Evolutionary conservation across 2,797 vertebrate genomes (phyloP).

Genomic region (Arremon brunneinucha): DNA sequence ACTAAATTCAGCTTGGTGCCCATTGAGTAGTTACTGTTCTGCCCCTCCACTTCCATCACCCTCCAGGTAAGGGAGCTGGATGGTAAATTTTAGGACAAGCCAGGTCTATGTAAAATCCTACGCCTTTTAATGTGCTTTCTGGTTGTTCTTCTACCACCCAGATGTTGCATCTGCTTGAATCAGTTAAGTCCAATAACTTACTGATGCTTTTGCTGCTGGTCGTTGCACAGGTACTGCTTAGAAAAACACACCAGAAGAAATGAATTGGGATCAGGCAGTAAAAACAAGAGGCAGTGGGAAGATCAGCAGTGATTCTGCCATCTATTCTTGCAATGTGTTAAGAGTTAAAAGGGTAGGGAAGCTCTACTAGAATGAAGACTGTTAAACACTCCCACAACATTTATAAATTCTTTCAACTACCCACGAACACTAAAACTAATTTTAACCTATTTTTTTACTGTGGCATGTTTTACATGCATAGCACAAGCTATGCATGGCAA

Average conservation of each 20-base stretch:
- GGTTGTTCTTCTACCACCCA: not conserved
- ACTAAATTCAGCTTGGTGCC: not conserved
- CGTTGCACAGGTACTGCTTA: not conserved
- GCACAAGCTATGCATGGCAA: not conserved
- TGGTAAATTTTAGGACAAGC: not conserved
- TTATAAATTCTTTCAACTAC: not conserved
- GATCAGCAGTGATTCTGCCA: not conserved
- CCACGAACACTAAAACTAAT: not conserved
- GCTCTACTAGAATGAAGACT: not conserved
- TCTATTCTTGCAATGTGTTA: not conserved
- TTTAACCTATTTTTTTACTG: not conserved
- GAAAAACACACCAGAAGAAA: not conserved
- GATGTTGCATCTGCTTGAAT: not conserved
- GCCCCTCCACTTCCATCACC: not conserved
- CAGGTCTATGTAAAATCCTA: not conserved
- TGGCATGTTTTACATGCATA: not conserved
- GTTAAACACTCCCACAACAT: not conserved
- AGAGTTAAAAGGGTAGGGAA: not conserved
- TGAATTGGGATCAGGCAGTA: not conserved
- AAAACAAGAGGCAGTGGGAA: not conserved
- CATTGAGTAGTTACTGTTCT: not conserved
- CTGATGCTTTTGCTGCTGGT: not conserved
- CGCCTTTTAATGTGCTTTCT: not conserved
- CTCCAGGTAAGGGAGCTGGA: not conserved
- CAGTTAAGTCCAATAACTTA: not conserved